These are phyloP conservation scores for Parnassius glacialis DNA, from an alignment of 2,888 invertebrate species.

Conservation along the genomic window DNA sequence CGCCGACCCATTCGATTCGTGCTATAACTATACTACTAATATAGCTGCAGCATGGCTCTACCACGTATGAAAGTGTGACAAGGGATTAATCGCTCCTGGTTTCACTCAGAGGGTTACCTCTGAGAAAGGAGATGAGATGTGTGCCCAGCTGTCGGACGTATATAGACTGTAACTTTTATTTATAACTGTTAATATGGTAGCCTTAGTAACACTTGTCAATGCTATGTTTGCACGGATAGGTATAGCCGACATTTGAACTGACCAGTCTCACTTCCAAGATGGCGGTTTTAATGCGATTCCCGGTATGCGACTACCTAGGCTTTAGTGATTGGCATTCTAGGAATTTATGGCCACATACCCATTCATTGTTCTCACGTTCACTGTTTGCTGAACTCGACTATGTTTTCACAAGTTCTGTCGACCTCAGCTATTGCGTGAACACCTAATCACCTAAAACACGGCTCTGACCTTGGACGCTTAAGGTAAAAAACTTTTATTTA, in stretches of 20 bases:
- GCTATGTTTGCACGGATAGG: too few relatives aligned
- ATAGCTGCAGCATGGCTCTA: too few relatives aligned
- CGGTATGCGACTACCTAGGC: conserved; percentile 13
- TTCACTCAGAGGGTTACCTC: too few relatives aligned
- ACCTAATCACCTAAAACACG: neutral
- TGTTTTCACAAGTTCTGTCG: conserved; percentile 4
- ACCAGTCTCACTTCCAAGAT: conserved; percentile 3
- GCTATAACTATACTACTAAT: too few relatives aligned
- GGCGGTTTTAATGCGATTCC: conserved; percentile 7
- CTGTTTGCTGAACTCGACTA: neutral
- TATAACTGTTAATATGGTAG: too few relatives aligned
- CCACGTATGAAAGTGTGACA: too few relatives aligned
- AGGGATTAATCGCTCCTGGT: too few relatives aligned
- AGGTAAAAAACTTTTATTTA: neutral
- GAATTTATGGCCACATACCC: conserved; percentile 19
- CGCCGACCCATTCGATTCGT: too few relatives aligned
- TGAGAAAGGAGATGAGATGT: too few relatives aligned
- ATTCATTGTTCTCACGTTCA: conserved; percentile 19
- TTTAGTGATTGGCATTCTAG: conserved; percentile 13
- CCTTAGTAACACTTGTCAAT: too few relatives aligned
- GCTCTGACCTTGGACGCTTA: conserved; percentile 11
- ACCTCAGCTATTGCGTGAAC: conserved; percentile 1
- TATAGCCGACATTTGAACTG: neutral
- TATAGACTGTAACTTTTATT: too few relatives aligned
- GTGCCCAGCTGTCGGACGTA: too few relatives aligned